These are phyloP conservation scores for Entosphenus tridentatus DNA, from an alignment of 2,113 vertebrate species.

Conservation along the genomic window DNA sequence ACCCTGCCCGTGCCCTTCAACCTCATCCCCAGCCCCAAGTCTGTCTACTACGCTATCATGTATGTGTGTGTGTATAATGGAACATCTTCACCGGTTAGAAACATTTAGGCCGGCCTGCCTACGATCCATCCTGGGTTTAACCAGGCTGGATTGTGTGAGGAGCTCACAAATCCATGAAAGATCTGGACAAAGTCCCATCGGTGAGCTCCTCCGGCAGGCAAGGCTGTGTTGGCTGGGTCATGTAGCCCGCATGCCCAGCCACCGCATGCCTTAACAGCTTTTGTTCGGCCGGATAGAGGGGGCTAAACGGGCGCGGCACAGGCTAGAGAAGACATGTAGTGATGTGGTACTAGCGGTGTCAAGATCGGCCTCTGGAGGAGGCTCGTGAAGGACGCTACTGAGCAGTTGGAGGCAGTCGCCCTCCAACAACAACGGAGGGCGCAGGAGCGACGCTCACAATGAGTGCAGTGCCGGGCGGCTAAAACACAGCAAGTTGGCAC, in stretches of 20 bases:
- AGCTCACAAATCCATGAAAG: neutral
- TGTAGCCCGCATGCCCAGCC: neutral
- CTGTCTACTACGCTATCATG: constrained; percentile 40
- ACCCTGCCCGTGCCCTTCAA: constrained; percentile 65
- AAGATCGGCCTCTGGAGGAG: too few relatives aligned
- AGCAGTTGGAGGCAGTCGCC: too few relatives aligned
- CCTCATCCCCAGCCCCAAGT: constrained; percentile 53
- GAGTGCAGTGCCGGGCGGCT: too few relatives aligned
- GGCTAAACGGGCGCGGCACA: too few relatives aligned
- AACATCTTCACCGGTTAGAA: neutral
- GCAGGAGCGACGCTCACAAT: too few relatives aligned
- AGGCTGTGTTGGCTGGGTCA: neutral
- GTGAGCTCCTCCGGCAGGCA: neutral
- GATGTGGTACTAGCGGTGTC: too few relatives aligned
- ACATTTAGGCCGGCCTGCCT: neutral
- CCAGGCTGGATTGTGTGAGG: neutral
- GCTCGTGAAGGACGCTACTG: too few relatives aligned
- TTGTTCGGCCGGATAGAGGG: too few relatives aligned
- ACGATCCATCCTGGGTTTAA: neutral
- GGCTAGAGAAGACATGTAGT: too few relatives aligned
- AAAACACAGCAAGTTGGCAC: too few relatives aligned
- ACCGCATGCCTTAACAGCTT: too few relatives aligned
- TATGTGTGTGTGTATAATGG: constrained; percentile 13
- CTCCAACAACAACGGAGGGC: too few relatives aligned
- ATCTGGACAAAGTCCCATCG: neutral